Percentiles rank a stretch among this genome's conserved stretches.
phyloP scores from a whole-genome alignment of 2,888 invertebrate species.

The Cerceris rybyensis region DNA sequence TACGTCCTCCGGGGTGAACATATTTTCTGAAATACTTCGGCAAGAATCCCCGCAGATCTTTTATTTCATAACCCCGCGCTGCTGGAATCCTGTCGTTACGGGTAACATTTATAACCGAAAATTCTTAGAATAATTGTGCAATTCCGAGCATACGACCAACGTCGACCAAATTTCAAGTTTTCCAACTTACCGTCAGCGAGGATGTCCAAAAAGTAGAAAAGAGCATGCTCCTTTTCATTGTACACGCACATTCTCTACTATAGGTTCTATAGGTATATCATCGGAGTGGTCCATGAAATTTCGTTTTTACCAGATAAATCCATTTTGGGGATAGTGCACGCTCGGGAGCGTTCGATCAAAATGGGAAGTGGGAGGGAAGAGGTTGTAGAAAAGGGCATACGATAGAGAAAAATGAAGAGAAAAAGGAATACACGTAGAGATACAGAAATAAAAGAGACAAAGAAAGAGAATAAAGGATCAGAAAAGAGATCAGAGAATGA shows the following conservation, averaged over 20 bases:
- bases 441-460: conserved; percentile 11
- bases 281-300: conserved; percentile 32
- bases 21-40: conserved; percentile 13
- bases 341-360: conserved; percentile 6
- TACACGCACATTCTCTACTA: background rate
- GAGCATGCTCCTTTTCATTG: too few relatives aligned
- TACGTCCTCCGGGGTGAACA: background rate
- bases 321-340: conserved; percentile 42
- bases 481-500: background rate
- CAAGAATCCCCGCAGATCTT: conserved; percentile 14
- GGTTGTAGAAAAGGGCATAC: background rate
- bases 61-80: too few relatives aligned
- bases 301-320: conserved; percentile 47
- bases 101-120: too few relatives aligned
- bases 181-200: too few relatives aligned
- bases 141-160: too few relatives aligned
- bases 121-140: too few relatives aligned
- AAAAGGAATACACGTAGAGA: conserved; percentile 35
- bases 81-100: too few relatives aligned
- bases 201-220: too few relatives aligned
- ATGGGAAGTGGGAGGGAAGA: conserved; percentile 2
- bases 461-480: conserved; percentile 6
- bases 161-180: too few relatives aligned
- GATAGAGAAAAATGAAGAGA: background rate
- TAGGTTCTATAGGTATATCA: background rate